Evolutionary conservation across 1,140 invertebrate species (phyloP).

Genomic region (Coenobita brevimanus): DNA sequence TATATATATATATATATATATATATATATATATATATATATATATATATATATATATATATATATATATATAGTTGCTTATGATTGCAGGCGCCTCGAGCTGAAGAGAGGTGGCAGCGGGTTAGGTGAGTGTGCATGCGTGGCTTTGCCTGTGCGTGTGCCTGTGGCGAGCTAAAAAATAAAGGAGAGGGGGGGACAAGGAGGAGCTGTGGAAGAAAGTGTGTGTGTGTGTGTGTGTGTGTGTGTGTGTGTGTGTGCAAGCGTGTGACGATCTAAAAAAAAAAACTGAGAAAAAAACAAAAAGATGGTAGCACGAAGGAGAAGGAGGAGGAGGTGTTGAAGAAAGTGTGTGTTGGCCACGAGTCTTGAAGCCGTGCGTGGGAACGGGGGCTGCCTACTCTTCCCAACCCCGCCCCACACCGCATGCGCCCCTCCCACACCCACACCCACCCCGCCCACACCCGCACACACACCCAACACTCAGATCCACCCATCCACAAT

Average conservation of each 20-base stretch:
- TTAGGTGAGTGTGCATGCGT: no score
- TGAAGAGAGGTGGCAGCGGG: no score
- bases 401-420: slow-evolving; percentile 56
- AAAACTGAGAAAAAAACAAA: background rate
- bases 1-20: no score
- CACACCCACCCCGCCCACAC: background rate
- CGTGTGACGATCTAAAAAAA: background rate
- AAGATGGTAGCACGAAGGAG: background rate
- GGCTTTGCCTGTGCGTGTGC: no score
- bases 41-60: background rate
- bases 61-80: no score
- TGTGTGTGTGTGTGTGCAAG: background rate
- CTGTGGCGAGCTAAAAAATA: background rate
- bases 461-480: background rate
- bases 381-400: slow-evolving; percentile 38
- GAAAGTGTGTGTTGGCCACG: slow-evolving; percentile 49
- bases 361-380: slow-evolving; percentile 47
- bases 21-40: no score
- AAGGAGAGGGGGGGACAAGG: background rate
- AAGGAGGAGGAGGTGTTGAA: slow-evolving; percentile 46
- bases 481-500: background rate
- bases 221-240: slow-evolving; percentile 10
- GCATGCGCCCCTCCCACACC: slow-evolving; percentile 36
- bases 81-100: no score
- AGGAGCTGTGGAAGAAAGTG: background rate